phyloP scores from a whole-genome alignment of 2,797 vertebrate genomes.

The Falco cherrug region DNA sequence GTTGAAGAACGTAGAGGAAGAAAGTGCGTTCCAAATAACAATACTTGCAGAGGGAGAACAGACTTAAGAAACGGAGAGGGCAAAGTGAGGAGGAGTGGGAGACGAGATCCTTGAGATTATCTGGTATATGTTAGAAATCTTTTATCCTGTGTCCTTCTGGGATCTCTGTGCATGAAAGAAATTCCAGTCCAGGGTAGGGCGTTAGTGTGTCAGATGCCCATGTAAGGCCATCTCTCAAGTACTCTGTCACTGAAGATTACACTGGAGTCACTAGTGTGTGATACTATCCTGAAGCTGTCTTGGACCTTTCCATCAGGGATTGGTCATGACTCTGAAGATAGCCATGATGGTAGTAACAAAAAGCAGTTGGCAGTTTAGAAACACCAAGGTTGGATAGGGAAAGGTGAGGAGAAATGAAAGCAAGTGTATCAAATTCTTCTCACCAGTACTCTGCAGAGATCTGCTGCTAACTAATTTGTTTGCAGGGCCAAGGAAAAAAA shows the following conservation, averaged over 20 bases:
- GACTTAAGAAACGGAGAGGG: background rate
- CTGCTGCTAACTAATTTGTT: background rate
- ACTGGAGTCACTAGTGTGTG: background rate
- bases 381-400: background rate
- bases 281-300: background rate
- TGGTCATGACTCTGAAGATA: background rate
- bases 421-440: background rate
- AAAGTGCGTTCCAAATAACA: background rate
- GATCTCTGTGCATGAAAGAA: background rate
- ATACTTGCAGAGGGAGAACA: background rate
- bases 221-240: background rate
- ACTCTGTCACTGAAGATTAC: background rate
- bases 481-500: background rate
- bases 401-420: background rate
- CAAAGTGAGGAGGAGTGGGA: background rate
- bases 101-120: background rate
- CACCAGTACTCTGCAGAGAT: background rate
- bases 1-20: background rate
- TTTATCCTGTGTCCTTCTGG: background rate
- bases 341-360: background rate
- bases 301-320: background rate
- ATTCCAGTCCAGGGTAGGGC: background rate
- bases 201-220: background rate
- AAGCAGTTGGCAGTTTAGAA: background rate
- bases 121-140: background rate